phyloP scores from a whole-genome alignment of 2,113 vertebrate species.

The Zosterops lateralis region DNA sequence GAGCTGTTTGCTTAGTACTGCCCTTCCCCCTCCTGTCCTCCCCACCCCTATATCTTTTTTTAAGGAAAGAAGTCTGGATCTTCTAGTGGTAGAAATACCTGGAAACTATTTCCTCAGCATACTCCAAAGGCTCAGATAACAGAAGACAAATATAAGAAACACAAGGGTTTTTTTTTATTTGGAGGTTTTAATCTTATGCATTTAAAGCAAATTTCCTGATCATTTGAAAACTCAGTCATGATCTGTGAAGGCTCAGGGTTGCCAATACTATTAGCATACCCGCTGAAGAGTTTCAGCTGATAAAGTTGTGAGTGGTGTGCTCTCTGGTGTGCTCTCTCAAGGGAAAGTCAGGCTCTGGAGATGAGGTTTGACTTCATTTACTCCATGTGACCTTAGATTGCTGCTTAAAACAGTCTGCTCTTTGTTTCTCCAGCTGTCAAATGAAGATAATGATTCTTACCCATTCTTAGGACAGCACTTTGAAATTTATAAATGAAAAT shows the following conservation, averaged over 20 bases:
- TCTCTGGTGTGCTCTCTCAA: constrained; percentile 14
- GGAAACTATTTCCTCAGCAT: background rate
- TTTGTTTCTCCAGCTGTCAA: constrained; percentile 60
- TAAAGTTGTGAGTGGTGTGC: constrained; percentile 4
- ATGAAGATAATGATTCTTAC: constrained; percentile 60
- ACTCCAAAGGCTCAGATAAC: background rate
- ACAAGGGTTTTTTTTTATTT: background rate
- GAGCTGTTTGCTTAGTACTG: background rate
- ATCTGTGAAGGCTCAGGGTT: background rate
- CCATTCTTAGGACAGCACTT: constrained; percentile 34
- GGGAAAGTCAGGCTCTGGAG: background rate
- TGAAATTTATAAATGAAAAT: constrained; percentile 59
- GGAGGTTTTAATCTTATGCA: background rate
- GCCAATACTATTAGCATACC: background rate
- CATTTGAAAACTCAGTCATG: background rate
- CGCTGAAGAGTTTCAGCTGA: background rate
- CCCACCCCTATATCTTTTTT: background rate
- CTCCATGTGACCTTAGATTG: constrained; percentile 46
- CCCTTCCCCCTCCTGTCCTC: accelerated
- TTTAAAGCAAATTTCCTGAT: background rate
- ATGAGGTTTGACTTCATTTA: constrained; percentile 55
- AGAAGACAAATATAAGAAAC: background rate
- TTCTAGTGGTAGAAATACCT: background rate
- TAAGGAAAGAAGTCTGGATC: background rate
- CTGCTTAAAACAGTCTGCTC: constrained; percentile 41